Conservation (phyloP, 1,140 invertebrate genomes). For the Solenopsis fugax region DNA sequence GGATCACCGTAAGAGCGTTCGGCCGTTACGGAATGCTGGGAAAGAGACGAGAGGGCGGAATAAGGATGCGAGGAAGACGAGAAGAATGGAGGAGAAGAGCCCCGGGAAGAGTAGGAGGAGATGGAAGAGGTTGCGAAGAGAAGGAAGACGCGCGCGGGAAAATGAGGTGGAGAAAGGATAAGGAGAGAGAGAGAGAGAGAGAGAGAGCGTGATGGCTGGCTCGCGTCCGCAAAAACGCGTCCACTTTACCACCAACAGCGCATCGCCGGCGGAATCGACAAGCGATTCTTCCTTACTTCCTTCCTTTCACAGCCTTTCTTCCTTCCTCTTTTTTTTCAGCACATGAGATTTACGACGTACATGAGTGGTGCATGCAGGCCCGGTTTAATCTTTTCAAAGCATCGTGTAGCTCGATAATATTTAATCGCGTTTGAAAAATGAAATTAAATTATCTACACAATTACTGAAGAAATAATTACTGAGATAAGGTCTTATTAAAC, state of each 20-base stretch:
- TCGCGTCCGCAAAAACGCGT: slow-evolving; percentile 57
- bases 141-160: slow-evolving; percentile 26
- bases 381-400: background rate
- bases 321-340: background rate
- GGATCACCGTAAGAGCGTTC: slow-evolving; percentile 80
- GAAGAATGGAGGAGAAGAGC: slow-evolving; percentile 6
- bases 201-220: slow-evolving; percentile 34
- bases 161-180: slow-evolving; percentile 34
- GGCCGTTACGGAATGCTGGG: slow-evolving; percentile 74
- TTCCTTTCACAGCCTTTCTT: background rate
- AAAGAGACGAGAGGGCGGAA: slow-evolving; percentile 40
- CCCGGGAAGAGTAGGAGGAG: background rate
- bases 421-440: background rate
- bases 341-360: background rate
- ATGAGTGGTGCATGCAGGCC: background rate
- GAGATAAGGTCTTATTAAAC: background rate
- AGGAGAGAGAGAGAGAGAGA: slow-evolving; percentile 27
- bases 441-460: background rate
- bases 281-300: slow-evolving; percentile 24
- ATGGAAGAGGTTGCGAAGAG: slow-evolving; percentile 2
- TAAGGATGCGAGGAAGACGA: slow-evolving; percentile 42
- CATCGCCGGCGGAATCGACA: slow-evolving; percentile 52
- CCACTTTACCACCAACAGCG: slow-evolving; percentile 62
- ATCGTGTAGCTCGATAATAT: background rate
- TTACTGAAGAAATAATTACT: background rate